A percentile compares a stretch with the other conserved stretches of the same genome.
Evolutionary conservation across 2,113 vertebrate species (phyloP).

Genomic region (Sphaerodactylus townsendi): DNA sequence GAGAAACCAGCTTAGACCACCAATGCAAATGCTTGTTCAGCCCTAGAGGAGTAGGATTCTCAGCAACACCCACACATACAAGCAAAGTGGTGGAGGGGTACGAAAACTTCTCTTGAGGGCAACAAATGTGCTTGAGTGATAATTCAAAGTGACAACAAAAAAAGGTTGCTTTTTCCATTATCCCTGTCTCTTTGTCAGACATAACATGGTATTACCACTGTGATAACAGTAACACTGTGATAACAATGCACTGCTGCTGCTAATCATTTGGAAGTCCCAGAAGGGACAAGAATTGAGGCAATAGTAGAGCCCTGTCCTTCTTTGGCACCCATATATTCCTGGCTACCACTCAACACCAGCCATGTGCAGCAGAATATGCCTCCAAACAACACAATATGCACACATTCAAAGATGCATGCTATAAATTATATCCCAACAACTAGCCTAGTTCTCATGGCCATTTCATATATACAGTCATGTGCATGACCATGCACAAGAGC

Average conservation of each 20-base stretch:
- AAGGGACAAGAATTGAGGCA: rapidly evolving
- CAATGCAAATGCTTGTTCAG: background rate
- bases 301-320: background rate
- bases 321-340: background rate
- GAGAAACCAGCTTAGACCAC: background rate
- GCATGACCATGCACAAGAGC: background rate
- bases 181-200: background rate
- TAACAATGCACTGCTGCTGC: background rate
- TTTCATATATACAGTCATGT: background rate
- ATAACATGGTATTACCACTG: background rate
- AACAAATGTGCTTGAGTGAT: background rate
- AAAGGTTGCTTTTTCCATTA: background rate
- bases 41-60: background rate
- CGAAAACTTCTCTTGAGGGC: background rate
- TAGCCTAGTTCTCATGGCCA: background rate
- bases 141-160: background rate
- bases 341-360: background rate
- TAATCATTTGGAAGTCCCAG: background rate
- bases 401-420: background rate
- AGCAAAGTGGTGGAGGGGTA: rapidly evolving
- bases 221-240: background rate
- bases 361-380: background rate
- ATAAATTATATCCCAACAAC: background rate
- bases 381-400: background rate
- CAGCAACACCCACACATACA: rapidly evolving